Base-by-base conservation (phyloP, 1,140 invertebrate species). In the Habropoda laboriosa region DNA sequence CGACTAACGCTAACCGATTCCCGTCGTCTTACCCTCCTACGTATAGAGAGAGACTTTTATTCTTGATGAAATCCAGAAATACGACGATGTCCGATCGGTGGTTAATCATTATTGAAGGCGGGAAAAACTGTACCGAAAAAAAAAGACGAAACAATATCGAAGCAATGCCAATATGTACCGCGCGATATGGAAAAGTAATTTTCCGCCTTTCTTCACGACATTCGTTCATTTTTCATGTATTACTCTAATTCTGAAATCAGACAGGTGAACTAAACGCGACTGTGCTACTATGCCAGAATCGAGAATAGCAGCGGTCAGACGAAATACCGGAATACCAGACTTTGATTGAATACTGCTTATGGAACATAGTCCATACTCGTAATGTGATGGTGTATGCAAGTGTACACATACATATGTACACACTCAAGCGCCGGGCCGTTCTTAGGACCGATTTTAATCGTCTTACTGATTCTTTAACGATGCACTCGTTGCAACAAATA, bases 271-370 rank as follows among this genome's bases (percentile, higher is more conserved):
- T 18, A n/a, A 32, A 27, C n/a, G 18, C 57, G 30, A 81, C 53
- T 79, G 24, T 79, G 70, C 51, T 71, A 80, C 63, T 83, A 75
- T 79, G 78, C 58, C 78, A 83, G 74, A 82, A 76, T 81, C 79
- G 61, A 86, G 78, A 86, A 86, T 86, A 86, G 81, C 72, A 61
- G 24, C 72, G 49, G 77, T 76, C 72, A 80, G n/a, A 66, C 49
- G 58, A 57, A 80, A 80, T 80, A 66, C 60, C 78, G 47, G 61
- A 74, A 75, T 80, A 75, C 51, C 71, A 75, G 42, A 67, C 53
- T 42, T 80, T 64, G 60, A 75, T 66, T 45, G 16, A 49, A 80
- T 42, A 60, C 51, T 21, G 18, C 1, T 32, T 74, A 38, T 45
- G 32, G 60, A 40, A 47, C 8, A 40, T 40, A 24, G 12, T 35